These are phyloP conservation scores for Eriocheir sinensis DNA, from an alignment of 1,140 invertebrate genomes.

Conservation along the genomic window DNA sequence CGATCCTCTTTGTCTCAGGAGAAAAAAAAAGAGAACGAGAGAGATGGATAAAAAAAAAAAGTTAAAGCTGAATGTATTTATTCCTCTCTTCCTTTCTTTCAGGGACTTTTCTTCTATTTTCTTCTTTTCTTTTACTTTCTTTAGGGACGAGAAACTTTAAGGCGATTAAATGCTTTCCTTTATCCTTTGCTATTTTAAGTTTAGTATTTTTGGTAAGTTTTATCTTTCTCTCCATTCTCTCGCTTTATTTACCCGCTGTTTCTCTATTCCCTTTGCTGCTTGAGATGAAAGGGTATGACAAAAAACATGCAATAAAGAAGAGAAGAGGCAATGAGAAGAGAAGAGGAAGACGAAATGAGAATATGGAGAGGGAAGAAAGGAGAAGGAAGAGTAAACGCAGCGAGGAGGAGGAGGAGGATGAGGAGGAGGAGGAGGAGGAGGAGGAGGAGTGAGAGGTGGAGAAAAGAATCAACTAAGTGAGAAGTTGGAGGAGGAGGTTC, in stretches of 20 bases:
- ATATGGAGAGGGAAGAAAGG: not conserved
- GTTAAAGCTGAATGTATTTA: not conserved
- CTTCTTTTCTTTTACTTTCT: not conserved
- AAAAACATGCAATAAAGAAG: not conserved
- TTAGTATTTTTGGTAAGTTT: not conserved
- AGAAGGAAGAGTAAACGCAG: not conserved
- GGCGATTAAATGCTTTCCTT: not conserved
- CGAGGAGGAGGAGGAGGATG: not conserved
- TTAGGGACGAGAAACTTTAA: not conserved
- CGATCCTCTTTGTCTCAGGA: not conserved
- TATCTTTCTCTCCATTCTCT: not conserved
- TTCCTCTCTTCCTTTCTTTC: no score
- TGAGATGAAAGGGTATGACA: not conserved
- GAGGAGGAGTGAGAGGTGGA: no score
- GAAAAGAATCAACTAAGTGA: no score
- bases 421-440: not conserved
- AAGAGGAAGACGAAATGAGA: not conserved
- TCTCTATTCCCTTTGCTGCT: not conserved
- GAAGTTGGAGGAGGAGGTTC: no score
- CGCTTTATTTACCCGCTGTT: not conserved
- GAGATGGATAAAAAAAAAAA: conserved; percentile 13
- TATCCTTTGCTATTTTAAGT: not conserved
- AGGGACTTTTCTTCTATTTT: no score
- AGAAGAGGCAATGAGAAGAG: no score
- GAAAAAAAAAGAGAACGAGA: no score